Evolutionary conservation across 2,113 vertebrate species (phyloP), one percentile per base, ranked within the genome.

Genomic region (Nerophis lumbriciformis): DNA sequence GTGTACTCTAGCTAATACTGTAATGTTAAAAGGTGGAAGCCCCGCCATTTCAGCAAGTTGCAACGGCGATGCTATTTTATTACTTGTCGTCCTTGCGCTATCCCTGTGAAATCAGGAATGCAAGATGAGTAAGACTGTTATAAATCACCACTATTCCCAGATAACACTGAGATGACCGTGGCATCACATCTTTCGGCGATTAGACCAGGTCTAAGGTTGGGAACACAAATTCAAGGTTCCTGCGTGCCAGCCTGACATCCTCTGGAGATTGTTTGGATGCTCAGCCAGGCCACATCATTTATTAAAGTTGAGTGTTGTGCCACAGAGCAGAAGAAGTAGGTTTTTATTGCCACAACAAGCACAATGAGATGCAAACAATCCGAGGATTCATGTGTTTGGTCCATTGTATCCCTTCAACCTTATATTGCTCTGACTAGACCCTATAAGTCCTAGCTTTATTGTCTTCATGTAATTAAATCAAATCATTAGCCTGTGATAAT

Each of bases 1-100:
- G 55, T 78, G 77, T 78, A 84, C 81, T 83, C 65, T 80, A 75
- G 65, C 62, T 69, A 61, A 79, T 78, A 66, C 28, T 77, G 69
- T 83, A 84, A 85, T 79, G 88, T 86, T 81, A 80, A 69, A 75
- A 84, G 81, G 71, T 83, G 88, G 87, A 89, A 84, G 87, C 86
- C 85, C 79, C 87, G 87, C 87, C 38, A 55, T 70, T 84, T 91
- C 87, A 89, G 89, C 89, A 84, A 71, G 72, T 85, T 75, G 66
- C 77, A 69, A 81, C 79, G 76, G 87, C 86, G 87, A 83, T 86
- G 79, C 68, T 2, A 71, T 63, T 21, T 44, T 4, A 60, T 50
- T 66, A 38, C 2, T 7, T 44, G 75, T 56, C 68, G 10, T 63
- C 48, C 51, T 55, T 63, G 56, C 64, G 56, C 68, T 58, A 73